Evolutionary conservation across 2,888 invertebrate genomes (phyloP).

Genomic region (Drosophila setosimentum): DNA sequence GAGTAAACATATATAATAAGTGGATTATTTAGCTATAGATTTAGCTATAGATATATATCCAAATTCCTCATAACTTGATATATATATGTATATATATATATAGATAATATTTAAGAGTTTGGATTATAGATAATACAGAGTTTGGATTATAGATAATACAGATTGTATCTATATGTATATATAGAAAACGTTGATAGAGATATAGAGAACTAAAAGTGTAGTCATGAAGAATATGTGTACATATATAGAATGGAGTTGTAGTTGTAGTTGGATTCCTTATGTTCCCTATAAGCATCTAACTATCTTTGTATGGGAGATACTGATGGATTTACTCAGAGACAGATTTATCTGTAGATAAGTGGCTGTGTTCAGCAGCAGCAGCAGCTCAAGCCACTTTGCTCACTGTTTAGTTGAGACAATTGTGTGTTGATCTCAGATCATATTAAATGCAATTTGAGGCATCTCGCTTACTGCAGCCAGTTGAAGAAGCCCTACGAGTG

Average conservation of each 20-base stretch:
- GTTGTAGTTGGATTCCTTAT: neutral
- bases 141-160: neutral
- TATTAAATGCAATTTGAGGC: constrained; percentile 32
- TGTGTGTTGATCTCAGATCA: constrained; percentile 29
- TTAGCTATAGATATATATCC: neutral
- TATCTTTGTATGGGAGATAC: neutral
- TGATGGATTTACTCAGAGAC: neutral
- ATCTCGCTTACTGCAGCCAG: constrained; percentile 16
- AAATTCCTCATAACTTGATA: neutral
- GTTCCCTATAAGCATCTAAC: neutral
- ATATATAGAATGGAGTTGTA: too few relatives aligned
- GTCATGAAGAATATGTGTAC: neutral
- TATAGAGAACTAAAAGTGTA: too few relatives aligned
- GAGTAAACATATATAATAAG: too few relatives aligned
- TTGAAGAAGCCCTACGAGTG: constrained; percentile 38
- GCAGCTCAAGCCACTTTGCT: neutral
- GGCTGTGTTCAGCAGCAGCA: too few relatives aligned
- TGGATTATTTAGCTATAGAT: neutral
- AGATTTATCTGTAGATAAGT: neutral
- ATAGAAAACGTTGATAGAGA: neutral
- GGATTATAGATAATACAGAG: neutral
- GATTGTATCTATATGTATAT: neutral
- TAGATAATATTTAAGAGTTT: neutral
- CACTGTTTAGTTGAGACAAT: constrained; percentile 27
- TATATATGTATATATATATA: neutral